These are phyloP conservation scores for Oreocharis arfaki DNA, from an alignment of 2,113 vertebrate species.

Conservation along the genomic window DNA sequence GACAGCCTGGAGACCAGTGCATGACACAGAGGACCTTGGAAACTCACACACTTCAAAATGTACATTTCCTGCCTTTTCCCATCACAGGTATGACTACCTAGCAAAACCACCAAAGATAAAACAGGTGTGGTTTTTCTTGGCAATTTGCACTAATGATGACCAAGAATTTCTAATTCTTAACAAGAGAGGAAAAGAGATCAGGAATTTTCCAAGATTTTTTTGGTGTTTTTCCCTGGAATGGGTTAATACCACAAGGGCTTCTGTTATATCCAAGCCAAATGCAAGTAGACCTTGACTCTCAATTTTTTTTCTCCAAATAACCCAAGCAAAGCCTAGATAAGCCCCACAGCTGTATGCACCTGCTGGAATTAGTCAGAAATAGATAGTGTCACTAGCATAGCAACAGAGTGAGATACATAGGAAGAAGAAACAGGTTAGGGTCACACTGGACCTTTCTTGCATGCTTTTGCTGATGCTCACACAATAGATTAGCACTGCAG, in stretches of 20 bases:
- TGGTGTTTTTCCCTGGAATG: background rate
- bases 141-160: background rate
- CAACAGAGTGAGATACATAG: fast-evolving
- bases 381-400: background rate
- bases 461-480: background rate
- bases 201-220: background rate
- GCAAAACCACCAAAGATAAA: background rate
- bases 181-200: background rate
- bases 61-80: background rate
- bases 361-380: background rate
- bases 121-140: background rate
- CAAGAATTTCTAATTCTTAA: background rate
- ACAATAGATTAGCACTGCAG: background rate
- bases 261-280: background rate
- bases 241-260: background rate
- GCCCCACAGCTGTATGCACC: background rate
- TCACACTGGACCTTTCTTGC: background rate
- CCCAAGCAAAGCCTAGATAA: background rate
- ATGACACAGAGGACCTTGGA: background rate
- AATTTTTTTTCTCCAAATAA: background rate
- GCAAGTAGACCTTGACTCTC: background rate
- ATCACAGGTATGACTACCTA: background rate
- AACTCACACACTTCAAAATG: background rate
- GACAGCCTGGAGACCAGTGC: background rate
- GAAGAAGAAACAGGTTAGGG: background rate